Evolutionary conservation across 1,140 invertebrate species (phyloP).

Genomic region (Tetramorium simillimum): DNA sequence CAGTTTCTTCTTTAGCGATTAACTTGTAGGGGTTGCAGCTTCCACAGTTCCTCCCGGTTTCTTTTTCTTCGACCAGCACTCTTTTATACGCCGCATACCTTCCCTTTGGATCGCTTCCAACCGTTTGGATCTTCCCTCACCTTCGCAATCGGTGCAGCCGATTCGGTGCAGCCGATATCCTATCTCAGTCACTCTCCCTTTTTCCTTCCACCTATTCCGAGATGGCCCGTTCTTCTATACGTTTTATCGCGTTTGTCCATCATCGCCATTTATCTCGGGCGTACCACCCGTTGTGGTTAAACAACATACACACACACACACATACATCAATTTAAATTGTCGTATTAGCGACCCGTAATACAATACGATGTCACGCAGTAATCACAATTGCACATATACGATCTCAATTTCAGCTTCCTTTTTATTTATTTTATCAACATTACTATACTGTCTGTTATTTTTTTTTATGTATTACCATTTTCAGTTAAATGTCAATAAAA

Average conservation of each 20-base stretch:
- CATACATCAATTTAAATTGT: background rate
- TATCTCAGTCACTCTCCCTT: constrained; percentile 40
- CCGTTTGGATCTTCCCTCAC: constrained; percentile 51
- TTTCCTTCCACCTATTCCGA: constrained; percentile 29
- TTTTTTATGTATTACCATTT: constrained; percentile 23
- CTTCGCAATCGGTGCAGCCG: constrained; percentile 55
- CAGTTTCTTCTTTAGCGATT: constrained; percentile 56
- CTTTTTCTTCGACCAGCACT: constrained; percentile 36
- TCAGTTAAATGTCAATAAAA: constrained; percentile 40
- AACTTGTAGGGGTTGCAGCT: constrained; percentile 54
- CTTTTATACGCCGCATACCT: constrained; percentile 53
- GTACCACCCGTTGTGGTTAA: constrained; percentile 5
- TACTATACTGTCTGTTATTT: constrained; percentile 17
- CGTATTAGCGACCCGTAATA: background rate
- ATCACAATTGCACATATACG: background rate
- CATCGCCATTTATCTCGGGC: constrained; percentile 42
- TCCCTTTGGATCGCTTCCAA: constrained; percentile 60
- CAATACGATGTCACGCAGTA: background rate
- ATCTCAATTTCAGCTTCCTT: background rate
- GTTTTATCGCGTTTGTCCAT: constrained; percentile 39
- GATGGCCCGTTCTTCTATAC: constrained; percentile 5
- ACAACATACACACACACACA: background rate
- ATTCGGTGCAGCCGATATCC: constrained; percentile 52
- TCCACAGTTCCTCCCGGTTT: constrained; percentile 11
- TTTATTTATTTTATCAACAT: constrained; percentile 2